Evolutionary conservation across 2,888 invertebrate species (phyloP).

Genomic region (Eupithecia exiguata): DNA sequence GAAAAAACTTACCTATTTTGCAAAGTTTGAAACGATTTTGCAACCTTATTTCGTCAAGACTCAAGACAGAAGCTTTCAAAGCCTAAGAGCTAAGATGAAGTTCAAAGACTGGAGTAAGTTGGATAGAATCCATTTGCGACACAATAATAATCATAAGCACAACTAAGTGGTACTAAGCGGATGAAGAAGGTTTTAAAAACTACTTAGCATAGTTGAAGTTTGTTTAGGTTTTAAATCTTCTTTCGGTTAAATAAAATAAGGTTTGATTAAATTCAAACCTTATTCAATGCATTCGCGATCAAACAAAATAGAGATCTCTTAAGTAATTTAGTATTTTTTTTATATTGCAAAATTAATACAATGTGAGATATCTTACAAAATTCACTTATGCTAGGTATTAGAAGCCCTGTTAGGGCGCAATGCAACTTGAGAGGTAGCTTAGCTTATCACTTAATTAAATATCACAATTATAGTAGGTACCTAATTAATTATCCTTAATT

Average conservation of each 20-base stretch:
- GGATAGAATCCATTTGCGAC: conserved; percentile 46
- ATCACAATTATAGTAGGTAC: too few species aligned
- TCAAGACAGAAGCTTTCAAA: conserved; percentile 43
- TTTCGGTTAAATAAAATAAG: background rate
- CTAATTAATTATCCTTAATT: too few species aligned
- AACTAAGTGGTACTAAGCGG: conserved; percentile 31
- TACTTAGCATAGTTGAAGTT: conserved; percentile 9
- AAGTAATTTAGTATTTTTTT: background rate
- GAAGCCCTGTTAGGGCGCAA: too few species aligned
- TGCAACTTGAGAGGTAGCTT: too few species aligned
- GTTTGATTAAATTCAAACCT: too few species aligned
- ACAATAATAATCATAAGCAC: conserved; percentile 45
- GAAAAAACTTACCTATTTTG: conserved; percentile 27
- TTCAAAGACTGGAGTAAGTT: conserved; percentile 48
- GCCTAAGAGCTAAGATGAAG: conserved; percentile 47
- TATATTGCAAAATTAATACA: too few species aligned
- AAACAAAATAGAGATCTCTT: background rate
- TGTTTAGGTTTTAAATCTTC: conserved; percentile 6
- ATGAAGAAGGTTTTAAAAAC: conserved; percentile 11
- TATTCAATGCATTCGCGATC: too few species aligned
- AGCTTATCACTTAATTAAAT: too few species aligned
- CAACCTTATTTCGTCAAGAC: conserved; percentile 29
- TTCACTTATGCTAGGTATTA: too few species aligned
- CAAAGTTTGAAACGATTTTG: conserved; percentile 29
- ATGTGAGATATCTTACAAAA: too few species aligned